Percentiles rank a stretch among this genome's conserved stretches.
These are phyloP conservation scores for Prunella fulvescens DNA, from an alignment of 2,113 vertebrate species.

Conservation along the genomic window DNA sequence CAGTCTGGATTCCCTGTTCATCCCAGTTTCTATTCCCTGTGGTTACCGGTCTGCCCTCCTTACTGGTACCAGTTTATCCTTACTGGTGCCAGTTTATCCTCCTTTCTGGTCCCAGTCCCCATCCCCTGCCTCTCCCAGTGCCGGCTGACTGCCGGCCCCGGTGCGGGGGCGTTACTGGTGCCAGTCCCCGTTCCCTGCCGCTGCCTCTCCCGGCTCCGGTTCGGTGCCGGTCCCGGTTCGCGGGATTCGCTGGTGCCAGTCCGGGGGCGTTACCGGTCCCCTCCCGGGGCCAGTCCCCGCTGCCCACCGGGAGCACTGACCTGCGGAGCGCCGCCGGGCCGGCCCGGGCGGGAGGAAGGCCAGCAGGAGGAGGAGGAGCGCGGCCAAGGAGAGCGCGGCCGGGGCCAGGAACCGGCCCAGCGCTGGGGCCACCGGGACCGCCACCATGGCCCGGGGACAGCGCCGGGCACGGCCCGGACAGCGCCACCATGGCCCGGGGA, in stretches of 20 bases:
- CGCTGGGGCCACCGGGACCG: neutral
- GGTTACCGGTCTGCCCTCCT: no score
- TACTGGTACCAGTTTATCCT: neutral
- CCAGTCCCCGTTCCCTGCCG: neutral
- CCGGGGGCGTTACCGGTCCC: neutral
- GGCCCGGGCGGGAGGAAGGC: neutral
- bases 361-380: constrained; percentile 26
- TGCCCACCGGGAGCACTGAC: neutral
- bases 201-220: neutral
- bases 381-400: constrained; percentile 13
- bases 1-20: no score
- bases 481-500: neutral
- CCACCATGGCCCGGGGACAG: neutral
- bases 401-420: constrained; percentile 24
- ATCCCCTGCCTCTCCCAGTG: neutral
- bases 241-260: neutral
- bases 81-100: neutral
- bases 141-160: neutral
- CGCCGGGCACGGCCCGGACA: neutral
- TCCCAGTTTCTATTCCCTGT: no score
- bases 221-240: neutral
- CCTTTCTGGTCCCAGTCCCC: neutral
- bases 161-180: neutral
- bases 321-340: neutral
- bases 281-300: neutral